Conservation (phyloP, 1,140 invertebrate species). For the Drosophila takahashii region DNA sequence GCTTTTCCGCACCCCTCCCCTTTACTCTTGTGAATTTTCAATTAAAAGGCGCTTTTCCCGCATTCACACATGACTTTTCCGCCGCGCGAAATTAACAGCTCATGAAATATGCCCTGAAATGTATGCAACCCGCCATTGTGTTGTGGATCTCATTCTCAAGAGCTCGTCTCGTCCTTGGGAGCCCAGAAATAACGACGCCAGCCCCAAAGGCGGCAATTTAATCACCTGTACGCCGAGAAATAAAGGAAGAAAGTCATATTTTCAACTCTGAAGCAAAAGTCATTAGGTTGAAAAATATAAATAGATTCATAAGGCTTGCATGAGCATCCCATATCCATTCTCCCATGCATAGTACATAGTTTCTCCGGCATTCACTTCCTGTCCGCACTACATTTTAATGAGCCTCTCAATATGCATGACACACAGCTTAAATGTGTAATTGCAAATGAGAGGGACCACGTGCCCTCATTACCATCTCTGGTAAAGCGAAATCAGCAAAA, state of each 20-base stretch:
- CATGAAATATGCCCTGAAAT: conserved; percentile 71
- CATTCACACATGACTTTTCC: conserved; percentile 45
- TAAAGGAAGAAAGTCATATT: conserved; percentile 22
- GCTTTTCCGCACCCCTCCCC: neutral
- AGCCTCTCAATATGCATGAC: conserved; percentile 81
- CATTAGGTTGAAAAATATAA: conserved; percentile 39
- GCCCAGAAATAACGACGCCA: conserved; percentile 38
- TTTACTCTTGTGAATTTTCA: conserved; percentile 66
- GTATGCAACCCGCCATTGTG: conserved; percentile 61
- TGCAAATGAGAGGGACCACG: conserved; percentile 52
- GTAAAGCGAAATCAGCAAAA: conserved; percentile 36
- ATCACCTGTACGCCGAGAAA: conserved; percentile 55
- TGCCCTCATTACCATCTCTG: conserved; percentile 44
- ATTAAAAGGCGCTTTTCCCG: conserved; percentile 70
- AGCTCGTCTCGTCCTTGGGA: conserved; percentile 52
- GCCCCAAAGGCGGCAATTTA: conserved; percentile 60
- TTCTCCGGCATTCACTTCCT: conserved; percentile 6
- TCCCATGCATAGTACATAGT: conserved; percentile 13
- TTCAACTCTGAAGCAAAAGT: conserved; percentile 18
- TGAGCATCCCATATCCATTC: conserved; percentile 1
- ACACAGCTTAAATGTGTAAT: conserved; percentile 80
- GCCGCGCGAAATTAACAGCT: conserved; percentile 66
- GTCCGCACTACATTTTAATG: conserved; percentile 63
- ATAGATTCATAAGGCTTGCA: conserved; percentile 31
- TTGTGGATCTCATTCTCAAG: conserved; percentile 30